Evolutionary conservation across 2,888 invertebrate species (phyloP), one percentile per base, ranked within the genome.

Genomic region (Oscheius myriophilus): DNA sequence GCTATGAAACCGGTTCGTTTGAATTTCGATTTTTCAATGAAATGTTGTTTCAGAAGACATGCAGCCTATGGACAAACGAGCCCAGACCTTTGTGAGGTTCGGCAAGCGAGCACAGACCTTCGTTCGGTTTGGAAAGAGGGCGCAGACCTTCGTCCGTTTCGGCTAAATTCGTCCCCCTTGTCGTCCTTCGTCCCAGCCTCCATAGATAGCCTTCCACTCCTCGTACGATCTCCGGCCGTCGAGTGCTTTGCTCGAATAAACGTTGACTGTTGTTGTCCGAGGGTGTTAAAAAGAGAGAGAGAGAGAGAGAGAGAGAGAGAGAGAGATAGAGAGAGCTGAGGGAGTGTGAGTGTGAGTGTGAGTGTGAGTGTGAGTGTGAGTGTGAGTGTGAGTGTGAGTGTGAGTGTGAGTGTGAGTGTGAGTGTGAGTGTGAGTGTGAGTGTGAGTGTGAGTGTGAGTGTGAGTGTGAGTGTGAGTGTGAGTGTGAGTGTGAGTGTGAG

Each of bases 81-180:
- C 64, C 14, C 69, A 69, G 58, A 69, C 69, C 25, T 69, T 69
- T 41, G 69, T 80, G 51, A 70, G 80, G 7, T 80, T 80, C 66
- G 80, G 80, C 25, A 80, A 79, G 49, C 71, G 80, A 33, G 69
- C 69, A 18, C 75, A 75, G 51, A 63, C 75, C 21, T 75, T 72
- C 58, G 71, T 75, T 18, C 67, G 72, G 21, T 75, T 75, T 64
- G 75, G 75, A 25, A 69, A 69, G 52, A 59, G 75, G 39, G 71
- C 65, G 11, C 69, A 64, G 63, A 70, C 65, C 45, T 70, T 70
- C 45, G 64, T 69, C 39, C 54, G 68, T 25, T 63, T 61, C 46
- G 66, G 70, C 33, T 33, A 33, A 26, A 54, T 16, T 25, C 1
- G 7, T 2, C 7, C 21, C 7, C 39, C 23, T 25, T 54, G 23